Percentiles rank a stretch among this genome's conserved stretches.
Evolutionary conservation across 2,797 vertebrate species (phyloP).

Genomic region (Paedocypris micromegethes): DNA sequence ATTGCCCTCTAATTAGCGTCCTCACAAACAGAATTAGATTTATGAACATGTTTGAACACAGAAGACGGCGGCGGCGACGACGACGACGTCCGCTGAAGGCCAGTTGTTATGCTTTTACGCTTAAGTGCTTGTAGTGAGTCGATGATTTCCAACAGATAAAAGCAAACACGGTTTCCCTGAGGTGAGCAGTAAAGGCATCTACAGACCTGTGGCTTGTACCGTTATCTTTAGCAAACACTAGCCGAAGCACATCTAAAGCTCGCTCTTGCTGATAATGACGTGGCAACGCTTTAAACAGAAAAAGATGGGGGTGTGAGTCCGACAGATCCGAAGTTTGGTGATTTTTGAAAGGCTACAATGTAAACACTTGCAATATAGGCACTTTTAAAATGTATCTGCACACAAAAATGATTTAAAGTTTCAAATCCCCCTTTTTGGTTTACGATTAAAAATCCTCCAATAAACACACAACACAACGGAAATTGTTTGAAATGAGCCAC

Average conservation of each 20-base stretch:
- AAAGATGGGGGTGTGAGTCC: slow-evolving; percentile 15
- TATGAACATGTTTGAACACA: slow-evolving; percentile 48
- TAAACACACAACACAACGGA: too few species aligned
- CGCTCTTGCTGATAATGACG: slow-evolving; percentile 58
- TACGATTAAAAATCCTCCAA: too few species aligned
- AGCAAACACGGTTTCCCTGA: slow-evolving; percentile 30
- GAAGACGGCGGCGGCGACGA: slow-evolving; percentile 22
- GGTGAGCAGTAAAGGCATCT: slow-evolving; percentile 26
- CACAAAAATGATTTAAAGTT: too few species aligned
- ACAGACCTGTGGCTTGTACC: slow-evolving; percentile 40
- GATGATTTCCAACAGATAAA: slow-evolving; percentile 42
- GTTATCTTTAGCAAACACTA: slow-evolving; percentile 51
- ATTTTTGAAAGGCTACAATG: too few species aligned
- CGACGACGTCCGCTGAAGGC: slow-evolving; percentile 13
- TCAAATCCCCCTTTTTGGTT: too few species aligned
- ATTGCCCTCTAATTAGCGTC: slow-evolving; percentile 48
- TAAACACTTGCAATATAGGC: too few species aligned
- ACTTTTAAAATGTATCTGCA: too few species aligned
- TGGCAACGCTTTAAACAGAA: slow-evolving; percentile 45
- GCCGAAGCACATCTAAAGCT: slow-evolving; percentile 67
- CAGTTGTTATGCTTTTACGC: slow-evolving; percentile 26
- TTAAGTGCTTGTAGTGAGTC: slow-evolving; percentile 31
- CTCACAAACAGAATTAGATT: slow-evolving; percentile 53
- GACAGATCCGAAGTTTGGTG: too few species aligned
- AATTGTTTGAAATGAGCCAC: too few species aligned